Conservation (phyloP, 2,797 vertebrate species). For the Scarus forsteni region DNA sequence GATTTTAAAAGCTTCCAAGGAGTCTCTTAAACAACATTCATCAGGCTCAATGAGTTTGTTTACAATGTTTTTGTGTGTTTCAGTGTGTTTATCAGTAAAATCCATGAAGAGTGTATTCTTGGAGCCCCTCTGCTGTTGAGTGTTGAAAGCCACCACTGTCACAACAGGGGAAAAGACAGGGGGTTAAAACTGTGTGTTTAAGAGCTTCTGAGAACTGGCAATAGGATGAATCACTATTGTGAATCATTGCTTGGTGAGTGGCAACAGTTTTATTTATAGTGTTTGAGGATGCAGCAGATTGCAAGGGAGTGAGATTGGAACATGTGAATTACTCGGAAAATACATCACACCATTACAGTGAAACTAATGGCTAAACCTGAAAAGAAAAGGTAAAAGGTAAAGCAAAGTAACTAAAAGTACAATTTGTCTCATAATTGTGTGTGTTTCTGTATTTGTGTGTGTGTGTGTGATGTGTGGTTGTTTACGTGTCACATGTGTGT, state of each 20-base stretch:
- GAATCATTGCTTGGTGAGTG: slow-evolving; percentile 52
- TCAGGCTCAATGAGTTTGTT: no score
- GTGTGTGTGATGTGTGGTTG: slow-evolving; percentile 15
- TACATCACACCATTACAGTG: slow-evolving; percentile 10
- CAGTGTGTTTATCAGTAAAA: no score
- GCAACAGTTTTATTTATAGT: slow-evolving; percentile 51
- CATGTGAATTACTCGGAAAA: slow-evolving; percentile 27
- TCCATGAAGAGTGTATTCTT: no score
- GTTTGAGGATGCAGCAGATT: slow-evolving; percentile 28
- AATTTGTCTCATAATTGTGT: slow-evolving; percentile 29
- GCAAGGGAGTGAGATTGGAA: slow-evolving; percentile 29
- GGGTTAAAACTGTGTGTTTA: slow-evolving; percentile 40
- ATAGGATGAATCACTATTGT: slow-evolving; percentile 56
- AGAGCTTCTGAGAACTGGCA: slow-evolving; percentile 31
- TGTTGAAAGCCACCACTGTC: background rate
- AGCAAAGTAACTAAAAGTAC: slow-evolving; percentile 9
- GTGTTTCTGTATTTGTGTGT: background rate
- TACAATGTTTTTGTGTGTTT: no score
- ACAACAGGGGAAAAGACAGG: slow-evolving; percentile 9
- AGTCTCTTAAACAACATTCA: no score
- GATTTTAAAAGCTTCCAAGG: no score
- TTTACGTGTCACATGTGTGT: slow-evolving; percentile 32
- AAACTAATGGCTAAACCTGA: background rate
- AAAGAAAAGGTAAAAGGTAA: background rate
- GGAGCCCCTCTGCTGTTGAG: background rate